These are phyloP conservation scores for Oreochromis aureus DNA, from an alignment of 2,113 vertebrate species.

Conservation along the genomic window DNA sequence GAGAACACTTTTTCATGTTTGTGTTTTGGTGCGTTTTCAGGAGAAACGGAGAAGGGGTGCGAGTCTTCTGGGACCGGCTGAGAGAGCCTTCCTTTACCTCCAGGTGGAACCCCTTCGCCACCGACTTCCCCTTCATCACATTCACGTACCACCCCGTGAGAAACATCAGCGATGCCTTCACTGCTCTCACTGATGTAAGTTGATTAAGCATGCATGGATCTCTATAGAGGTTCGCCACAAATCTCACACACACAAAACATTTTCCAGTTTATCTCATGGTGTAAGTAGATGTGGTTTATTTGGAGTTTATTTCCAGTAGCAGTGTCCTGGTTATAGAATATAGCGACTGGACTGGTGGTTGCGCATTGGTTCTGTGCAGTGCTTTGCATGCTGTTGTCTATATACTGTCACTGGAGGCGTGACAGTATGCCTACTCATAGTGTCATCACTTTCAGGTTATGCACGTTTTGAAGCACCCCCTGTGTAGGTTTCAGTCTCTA, in stretches of 20 bases:
- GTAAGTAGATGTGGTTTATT: background rate
- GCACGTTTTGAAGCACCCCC: background rate
- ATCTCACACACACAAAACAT: background rate
- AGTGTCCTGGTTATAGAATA: background rate
- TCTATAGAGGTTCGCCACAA: background rate
- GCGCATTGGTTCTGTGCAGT: background rate
- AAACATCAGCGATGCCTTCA: slow-evolving; percentile 54
- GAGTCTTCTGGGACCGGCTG: slow-evolving; percentile 70
- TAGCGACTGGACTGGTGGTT: background rate
- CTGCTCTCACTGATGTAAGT: slow-evolving; percentile 71
- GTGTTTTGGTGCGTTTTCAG: slow-evolving; percentile 46
- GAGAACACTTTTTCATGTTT: background rate
- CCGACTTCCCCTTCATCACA: slow-evolving; percentile 70
- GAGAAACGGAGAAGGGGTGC: slow-evolving; percentile 76
- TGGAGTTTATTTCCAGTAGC: background rate
- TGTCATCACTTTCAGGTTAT: background rate
- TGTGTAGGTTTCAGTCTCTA: background rate
- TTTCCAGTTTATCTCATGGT: background rate
- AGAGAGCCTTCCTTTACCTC: slow-evolving; percentile 71
- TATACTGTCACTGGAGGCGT: background rate
- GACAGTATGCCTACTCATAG: background rate
- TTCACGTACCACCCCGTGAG: slow-evolving; percentile 76
- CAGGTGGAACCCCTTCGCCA: slow-evolving; percentile 78
- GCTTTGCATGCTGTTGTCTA: background rate
- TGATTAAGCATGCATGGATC: background rate